Percentiles rank a stretch among this genome's conserved stretches.
Evolutionary conservation across 2,113 vertebrate species (phyloP).

Genomic region (Chamaetylas fuelleborni): DNA sequence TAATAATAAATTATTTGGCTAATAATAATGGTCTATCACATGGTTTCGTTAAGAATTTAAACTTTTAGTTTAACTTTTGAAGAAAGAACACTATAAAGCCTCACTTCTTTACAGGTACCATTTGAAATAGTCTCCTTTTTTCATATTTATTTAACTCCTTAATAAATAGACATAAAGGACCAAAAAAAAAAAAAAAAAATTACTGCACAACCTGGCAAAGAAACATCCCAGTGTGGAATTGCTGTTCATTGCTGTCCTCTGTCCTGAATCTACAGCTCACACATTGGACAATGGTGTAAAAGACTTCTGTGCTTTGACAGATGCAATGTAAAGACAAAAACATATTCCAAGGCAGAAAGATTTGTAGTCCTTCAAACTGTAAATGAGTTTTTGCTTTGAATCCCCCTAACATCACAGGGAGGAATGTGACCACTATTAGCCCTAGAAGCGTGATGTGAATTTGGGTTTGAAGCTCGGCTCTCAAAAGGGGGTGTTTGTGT

Average conservation of each 20-base stretch:
- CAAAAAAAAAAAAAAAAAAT: neutral
- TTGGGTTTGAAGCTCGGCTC: neutral
- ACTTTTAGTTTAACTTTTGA: neutral
- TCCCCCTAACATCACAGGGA: neutral
- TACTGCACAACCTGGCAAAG: neutral
- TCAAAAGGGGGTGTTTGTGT: neutral
- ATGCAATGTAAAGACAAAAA: neutral
- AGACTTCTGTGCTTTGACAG: neutral
- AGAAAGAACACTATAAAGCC: neutral
- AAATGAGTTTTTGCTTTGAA: neutral
- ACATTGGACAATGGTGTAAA: neutral
- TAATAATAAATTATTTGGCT: neutral
- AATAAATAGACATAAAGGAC: neutral
- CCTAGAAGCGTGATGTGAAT: neutral
- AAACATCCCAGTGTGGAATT: neutral
- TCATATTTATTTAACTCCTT: neutral
- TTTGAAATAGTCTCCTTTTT: neutral
- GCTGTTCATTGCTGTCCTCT: neutral
- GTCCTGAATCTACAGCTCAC: neutral
- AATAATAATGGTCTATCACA: neutral
- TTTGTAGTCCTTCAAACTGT: neutral
- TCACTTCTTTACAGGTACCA: neutral
- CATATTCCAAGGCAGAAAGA: neutral
- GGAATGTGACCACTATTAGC: neutral
- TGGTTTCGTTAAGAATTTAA: neutral